Percentiles rank a stretch among this genome's conserved stretches.
These are phyloP conservation scores for Blera fallax DNA, from an alignment of 2,888 invertebrate species.

Conservation along the genomic window DNA sequence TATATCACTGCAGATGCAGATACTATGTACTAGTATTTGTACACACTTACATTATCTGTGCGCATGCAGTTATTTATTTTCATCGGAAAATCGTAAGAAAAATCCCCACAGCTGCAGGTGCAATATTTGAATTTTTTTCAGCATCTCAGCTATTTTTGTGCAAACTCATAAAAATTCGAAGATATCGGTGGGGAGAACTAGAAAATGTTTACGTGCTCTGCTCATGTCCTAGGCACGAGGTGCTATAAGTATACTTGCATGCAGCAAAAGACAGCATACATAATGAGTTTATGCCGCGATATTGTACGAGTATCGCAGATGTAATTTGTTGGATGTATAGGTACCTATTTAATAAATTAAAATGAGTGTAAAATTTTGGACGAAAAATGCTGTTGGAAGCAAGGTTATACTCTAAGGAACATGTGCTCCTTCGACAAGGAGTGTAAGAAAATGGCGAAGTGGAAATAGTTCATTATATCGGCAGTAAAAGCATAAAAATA, in stretches of 20 bases:
- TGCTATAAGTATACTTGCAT: background rate
- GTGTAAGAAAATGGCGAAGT: background rate
- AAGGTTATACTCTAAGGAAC: background rate
- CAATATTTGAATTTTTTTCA: conserved; percentile 32
- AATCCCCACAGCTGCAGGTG: conserved; percentile 25
- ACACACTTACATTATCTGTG: background rate
- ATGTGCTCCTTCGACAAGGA: background rate
- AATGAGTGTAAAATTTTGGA: background rate
- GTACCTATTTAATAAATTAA: conserved; percentile 15
- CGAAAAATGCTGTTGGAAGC: conserved; percentile 3
- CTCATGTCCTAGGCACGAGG: background rate
- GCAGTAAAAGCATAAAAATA: background rate
- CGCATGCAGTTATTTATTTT: background rate
- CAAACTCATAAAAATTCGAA: background rate
- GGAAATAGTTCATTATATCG: background rate
- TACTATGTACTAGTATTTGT: background rate
- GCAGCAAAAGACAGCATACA: background rate
- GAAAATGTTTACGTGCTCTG: background rate
- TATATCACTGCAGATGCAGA: conserved; percentile 16
- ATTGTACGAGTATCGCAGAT: conserved; percentile 4
- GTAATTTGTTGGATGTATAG: background rate
- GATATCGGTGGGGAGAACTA: background rate
- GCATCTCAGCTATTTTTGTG: conserved; percentile 18
- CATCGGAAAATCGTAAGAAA: background rate
- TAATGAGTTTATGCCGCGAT: background rate